Conservation (phyloP, 2,888 invertebrate genomes). For the Caenorhabditis sp. region DNA sequence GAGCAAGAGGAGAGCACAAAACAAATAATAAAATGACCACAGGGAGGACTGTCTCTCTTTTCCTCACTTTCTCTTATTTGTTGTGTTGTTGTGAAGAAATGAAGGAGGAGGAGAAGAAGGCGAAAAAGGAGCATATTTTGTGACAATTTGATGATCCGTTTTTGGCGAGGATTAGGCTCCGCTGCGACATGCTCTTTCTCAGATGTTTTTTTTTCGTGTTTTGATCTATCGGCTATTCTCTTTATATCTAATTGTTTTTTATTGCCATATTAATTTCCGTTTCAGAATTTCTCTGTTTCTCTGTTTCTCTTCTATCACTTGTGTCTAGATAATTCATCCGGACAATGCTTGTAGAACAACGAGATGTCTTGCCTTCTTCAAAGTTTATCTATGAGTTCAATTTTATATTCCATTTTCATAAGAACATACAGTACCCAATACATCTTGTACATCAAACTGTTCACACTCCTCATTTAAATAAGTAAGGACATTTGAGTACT, state of each 20-base stretch:
- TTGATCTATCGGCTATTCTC: neutral
- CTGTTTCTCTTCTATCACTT: neutral
- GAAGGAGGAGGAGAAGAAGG: conserved; percentile 7
- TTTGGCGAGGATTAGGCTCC: neutral
- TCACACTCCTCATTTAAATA: no score
- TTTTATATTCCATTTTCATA: no score
- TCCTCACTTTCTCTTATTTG: conserved; percentile 5
- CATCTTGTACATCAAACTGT: no score
- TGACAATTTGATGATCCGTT: neutral
- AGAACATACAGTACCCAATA: no score
- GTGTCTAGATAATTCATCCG: conserved; percentile 11
- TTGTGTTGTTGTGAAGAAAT: conserved; percentile 28
- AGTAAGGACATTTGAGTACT: no score
- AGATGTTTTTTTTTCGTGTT: conserved; percentile 6
- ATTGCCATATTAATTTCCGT: no score
- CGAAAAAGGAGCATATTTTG: neutral
- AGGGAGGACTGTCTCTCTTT: neutral
- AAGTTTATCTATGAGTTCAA: no score
- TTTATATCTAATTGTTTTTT: neutral
- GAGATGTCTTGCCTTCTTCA: no score
- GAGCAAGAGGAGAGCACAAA: conserved; percentile 9
- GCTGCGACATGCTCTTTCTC: neutral
- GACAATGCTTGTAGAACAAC: no score
- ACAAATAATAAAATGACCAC: conserved; percentile 6
- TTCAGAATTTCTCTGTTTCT: no score